Evolutionary conservation across 2,888 invertebrate genomes (phyloP).

Genomic region (Tipula lateralis): DNA sequence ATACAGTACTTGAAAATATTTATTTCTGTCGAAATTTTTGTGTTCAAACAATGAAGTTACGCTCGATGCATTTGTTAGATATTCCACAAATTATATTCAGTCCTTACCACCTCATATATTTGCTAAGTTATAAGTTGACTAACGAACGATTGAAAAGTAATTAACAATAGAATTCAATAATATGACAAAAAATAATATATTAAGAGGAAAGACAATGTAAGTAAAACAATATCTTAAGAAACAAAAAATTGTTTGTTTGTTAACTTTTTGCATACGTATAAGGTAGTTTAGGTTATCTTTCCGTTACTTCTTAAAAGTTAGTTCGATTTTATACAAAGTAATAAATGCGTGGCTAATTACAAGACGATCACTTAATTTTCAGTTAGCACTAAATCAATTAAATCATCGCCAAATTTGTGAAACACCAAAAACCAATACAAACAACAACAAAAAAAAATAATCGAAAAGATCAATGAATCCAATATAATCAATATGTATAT

Average conservation of each 20-base stretch:
- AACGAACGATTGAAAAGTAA: slow-evolving; percentile 1
- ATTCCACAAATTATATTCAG: background rate
- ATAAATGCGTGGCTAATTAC: background rate
- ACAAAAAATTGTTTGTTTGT: background rate
- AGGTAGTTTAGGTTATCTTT: background rate
- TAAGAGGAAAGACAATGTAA: slow-evolving; percentile 3
- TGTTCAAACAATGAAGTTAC: background rate
- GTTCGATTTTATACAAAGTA: background rate
- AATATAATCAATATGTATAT: background rate
- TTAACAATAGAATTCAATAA: background rate
- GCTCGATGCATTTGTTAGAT: slow-evolving; percentile 19
- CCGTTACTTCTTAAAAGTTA: background rate
- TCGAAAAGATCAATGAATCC: background rate
- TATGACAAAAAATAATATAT: background rate
- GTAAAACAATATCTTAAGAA: background rate
- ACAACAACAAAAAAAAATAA: background rate
- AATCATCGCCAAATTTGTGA: background rate
- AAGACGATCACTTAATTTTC: background rate
- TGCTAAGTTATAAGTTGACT: slow-evolving; percentile 2
- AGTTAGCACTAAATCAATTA: background rate
- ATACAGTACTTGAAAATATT: background rate
- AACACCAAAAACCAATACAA: background rate
- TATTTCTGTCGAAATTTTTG: background rate
- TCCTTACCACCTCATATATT: slow-evolving; percentile 19
- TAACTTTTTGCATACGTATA: background rate